phyloP scores from a whole-genome alignment of 2,113 vertebrate genomes.

The Xiphias gladius region DNA sequence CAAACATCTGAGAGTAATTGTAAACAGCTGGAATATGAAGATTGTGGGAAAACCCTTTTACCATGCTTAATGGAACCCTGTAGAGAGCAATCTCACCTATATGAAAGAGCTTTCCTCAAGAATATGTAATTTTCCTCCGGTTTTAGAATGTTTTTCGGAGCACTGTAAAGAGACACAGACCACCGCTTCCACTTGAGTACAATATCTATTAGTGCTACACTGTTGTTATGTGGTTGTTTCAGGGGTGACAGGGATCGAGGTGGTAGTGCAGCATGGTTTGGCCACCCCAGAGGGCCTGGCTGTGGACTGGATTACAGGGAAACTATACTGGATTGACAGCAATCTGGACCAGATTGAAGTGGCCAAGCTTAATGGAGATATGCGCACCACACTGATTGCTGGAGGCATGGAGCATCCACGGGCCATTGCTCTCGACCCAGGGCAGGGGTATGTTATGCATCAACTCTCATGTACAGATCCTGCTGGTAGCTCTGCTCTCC shows the following conservation, averaged over 20 bases:
- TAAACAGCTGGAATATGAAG: constrained; percentile 77
- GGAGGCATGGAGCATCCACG: constrained; percentile 98
- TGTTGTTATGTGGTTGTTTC: constrained; percentile 21
- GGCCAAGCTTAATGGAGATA: constrained; percentile 93
- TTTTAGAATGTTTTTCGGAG: constrained; percentile 1
- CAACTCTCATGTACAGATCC: background rate
- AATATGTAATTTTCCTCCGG: constrained; percentile 12
- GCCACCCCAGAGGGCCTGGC: constrained; percentile 97
- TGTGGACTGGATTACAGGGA: constrained; percentile 97
- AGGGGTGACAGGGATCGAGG: constrained; percentile 95
- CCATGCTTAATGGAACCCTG: constrained; percentile 62
- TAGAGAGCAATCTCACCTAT: constrained; percentile 52
- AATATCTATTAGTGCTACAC: background rate
- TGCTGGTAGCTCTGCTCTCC: constrained; percentile 3
- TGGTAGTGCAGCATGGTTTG: constrained; percentile 95
- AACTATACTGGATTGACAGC: constrained; percentile 99
- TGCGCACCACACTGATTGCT: constrained; percentile 95
- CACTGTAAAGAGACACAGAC: background rate
- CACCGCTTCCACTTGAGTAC: background rate
- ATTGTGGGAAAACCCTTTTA: constrained; percentile 51
- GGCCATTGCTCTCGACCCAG: constrained; percentile 95
- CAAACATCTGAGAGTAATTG: constrained; percentile 69
- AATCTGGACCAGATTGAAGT: constrained; percentile 99
- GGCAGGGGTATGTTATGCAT: constrained; percentile 90
- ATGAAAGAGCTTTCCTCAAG: constrained; percentile 43